A percentile compares a stretch with the other conserved stretches of the same genome.
phyloP scores from a whole-genome alignment of 2,888 invertebrate genomes.

The Ormyrus labotus region DNA sequence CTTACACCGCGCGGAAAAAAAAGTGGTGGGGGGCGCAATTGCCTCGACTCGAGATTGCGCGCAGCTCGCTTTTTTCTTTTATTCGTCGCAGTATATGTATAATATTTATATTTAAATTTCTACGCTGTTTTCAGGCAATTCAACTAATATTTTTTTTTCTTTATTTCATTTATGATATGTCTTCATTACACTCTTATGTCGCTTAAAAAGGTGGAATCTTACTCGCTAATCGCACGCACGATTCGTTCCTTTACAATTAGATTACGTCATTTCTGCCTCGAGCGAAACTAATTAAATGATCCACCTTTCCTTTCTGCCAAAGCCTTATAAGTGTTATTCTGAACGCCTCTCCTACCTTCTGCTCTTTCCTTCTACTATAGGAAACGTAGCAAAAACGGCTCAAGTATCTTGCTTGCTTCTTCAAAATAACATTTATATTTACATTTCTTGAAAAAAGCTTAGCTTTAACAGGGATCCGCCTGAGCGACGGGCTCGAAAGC shows the following conservation, averaged over 20 bases:
- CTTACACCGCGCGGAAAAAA: neutral
- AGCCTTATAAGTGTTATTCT: constrained; percentile 44
- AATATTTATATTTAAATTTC: constrained; percentile 68
- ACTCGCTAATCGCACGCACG: constrained; percentile 64
- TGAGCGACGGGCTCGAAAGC: neutral
- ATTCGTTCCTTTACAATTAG: constrained; percentile 53
- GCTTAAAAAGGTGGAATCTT: constrained; percentile 67
- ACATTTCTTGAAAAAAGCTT: constrained; percentile 26
- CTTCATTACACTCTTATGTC: constrained; percentile 72
- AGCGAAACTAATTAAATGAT: constrained; percentile 5
- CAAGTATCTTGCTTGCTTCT: constrained; percentile 11
- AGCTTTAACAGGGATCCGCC: neutral
- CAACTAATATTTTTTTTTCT: constrained; percentile 68
- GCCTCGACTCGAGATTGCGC: constrained; percentile 67
- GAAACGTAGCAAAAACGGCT: constrained; percentile 41
- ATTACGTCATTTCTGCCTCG: too few relatives aligned
- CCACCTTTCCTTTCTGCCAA: constrained; percentile 22
- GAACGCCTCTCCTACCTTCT: neutral
- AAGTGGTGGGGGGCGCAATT: constrained; percentile 2
- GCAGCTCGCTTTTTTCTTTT: constrained; percentile 59
- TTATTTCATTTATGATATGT: constrained; percentile 72
- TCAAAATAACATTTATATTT: constrained; percentile 49
- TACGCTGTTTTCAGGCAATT: constrained; percentile 73
- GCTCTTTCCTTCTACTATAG: constrained; percentile 17
- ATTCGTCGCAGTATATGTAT: constrained; percentile 62